Base-by-base conservation (phyloP, 2,888 invertebrate species). In the Coleophora flavipennella region DNA sequence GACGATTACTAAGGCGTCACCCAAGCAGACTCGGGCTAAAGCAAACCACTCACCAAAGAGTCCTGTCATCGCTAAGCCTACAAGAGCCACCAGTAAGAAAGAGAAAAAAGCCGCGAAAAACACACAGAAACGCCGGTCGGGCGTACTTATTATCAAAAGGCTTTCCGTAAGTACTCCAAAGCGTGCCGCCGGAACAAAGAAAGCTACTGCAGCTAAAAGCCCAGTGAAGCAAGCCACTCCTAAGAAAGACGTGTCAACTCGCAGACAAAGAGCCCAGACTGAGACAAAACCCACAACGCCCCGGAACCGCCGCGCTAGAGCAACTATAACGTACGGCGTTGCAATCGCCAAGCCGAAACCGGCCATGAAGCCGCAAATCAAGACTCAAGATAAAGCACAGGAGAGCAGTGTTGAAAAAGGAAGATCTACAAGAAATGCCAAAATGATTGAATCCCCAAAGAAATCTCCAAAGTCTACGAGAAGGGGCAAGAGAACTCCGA, bases 91-190 rank as follows among this genome's bases (percentile, higher is more conserved):
- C 8, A 42, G 36, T 33, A 39, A 10, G 34, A 3, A 42, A 43
- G 6, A 40, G 36, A 33, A 31, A 13, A 31, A 14, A 9, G 35
- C 33, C 9, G 33, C 7, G 11, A 31, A 38, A 1, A 51, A 49
- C 27, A 49, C 48, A 2, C 71, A 60, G 37, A 70, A 55, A 38
- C 61, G 59, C 8, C 42, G 52, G 12, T 41, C 55, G 0, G 62
- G 67, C 2, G 42, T 76, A 11, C 62, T 71, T 9, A 57, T 76
- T 3, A 40, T 58, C 1, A 74, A 75, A 39, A 76, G 67, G 46
- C 37, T 62, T 0, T 74, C 74, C 0, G 50, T 52, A 8, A 50
- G 65, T 48, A 61, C 53, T n/a, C 67, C 67, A 0, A 43, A 51
- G 34, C 41, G 49, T 0, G 34, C 39, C 8, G 31, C 32, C 9